Evolutionary conservation across 2,797 vertebrate genomes (phyloP), one percentile per base, ranked within the genome.

Genomic region (Karalla daura): DNA sequence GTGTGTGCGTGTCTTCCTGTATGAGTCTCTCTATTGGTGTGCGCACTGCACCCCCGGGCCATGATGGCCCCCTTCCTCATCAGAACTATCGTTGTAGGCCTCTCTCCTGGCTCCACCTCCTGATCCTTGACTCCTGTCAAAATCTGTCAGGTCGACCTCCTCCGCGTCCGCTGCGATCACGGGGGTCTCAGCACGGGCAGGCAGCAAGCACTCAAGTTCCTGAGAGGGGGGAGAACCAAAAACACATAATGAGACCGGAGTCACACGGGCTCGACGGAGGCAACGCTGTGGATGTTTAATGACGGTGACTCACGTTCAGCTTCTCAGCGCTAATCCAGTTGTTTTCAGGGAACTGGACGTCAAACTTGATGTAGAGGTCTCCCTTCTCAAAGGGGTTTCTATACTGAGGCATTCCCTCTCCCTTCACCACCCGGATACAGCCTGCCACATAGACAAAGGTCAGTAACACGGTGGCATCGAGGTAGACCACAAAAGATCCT

Each of bases 381-480:
- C 98, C 97, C 69, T 99, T 99, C 88, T 99, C 97, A 92, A 99
- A 99, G 3, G 98, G 97, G 88, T 99, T 99, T 85, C 97, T 96
- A 81, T 98, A 99, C 61, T 98, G 96, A 33, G 98, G 98, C 98
- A 99, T 99, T 77, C 98, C 98, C 88, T 99, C 98, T 39, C 96
- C 97, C 81, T 95, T 93, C 72, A 98, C 96, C 60, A 99, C 94
- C 35, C 96, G 95, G 76, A 96, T 88, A 81, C 92, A 97, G 30
- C 96, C 98, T 99, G 75, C 5, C 20, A 84, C 14, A 67, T 32
- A 72, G 30, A 72, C 14, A 79, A 5, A 63, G 17, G 53, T 13
- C 15, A 67, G n/a, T 49, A 35, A 58, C 30, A 36, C 1, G 15
- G 21, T 39, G 15, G 51, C 10, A 68, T 3, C 9, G 61, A 15